These are phyloP conservation scores for Temnothorax curvispinosus DNA, from an alignment of 1,140 invertebrate species.

Conservation along the genomic window DNA sequence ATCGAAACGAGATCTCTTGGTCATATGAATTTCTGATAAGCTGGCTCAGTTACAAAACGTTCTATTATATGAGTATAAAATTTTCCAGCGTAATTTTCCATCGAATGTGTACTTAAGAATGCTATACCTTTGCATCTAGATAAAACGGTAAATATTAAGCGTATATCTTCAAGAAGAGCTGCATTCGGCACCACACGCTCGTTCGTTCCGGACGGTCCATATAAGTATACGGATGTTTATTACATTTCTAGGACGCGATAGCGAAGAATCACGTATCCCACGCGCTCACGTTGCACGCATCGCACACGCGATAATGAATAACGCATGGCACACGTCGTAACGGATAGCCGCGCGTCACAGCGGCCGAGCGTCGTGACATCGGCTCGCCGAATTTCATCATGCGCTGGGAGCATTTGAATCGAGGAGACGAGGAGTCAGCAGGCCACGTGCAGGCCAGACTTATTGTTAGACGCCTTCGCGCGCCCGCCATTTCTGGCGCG, in stretches of 20 bases:
- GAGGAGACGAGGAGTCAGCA: background rate
- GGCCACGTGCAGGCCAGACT: constrained; percentile 12
- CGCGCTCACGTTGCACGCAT: background rate
- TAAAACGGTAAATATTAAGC: background rate
- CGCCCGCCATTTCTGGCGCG: constrained; percentile 49
- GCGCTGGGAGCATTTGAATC: background rate
- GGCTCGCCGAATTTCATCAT: constrained; percentile 50
- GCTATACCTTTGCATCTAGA: background rate
- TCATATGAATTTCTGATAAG: background rate
- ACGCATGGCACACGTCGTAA: background rate
- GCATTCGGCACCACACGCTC: background rate
- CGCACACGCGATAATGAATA: constrained; percentile 11
- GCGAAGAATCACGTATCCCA: background rate
- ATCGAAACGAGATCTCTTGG: background rate
- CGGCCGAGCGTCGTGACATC: constrained; percentile 19
- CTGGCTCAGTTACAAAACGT: background rate
- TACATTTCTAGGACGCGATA: background rate
- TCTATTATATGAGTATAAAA: too few relatives aligned
- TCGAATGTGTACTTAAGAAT: background rate
- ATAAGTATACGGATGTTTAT: background rate
- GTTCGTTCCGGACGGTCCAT: background rate
- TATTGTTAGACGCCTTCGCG: constrained; percentile 49
- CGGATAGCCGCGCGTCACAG: background rate
- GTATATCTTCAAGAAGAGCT: background rate
- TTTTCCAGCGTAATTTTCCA: background rate